These are phyloP conservation scores for Pterostichus madidus DNA, from an alignment of 2,888 invertebrate genomes.

Conservation along the genomic window DNA sequence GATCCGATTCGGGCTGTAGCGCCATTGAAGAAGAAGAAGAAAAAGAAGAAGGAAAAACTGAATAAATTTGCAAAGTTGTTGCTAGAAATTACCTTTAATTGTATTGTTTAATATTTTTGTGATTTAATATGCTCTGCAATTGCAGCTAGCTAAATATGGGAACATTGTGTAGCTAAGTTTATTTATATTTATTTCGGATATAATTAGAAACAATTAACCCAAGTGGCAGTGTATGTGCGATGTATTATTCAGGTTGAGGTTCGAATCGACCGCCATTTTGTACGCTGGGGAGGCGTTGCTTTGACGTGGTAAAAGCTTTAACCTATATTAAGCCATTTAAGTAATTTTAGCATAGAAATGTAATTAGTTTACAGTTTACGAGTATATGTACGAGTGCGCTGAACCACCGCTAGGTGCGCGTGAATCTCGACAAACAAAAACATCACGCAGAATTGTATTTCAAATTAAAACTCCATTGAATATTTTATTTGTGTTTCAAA, in stretches of 20 bases:
- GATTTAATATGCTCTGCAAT: no score
- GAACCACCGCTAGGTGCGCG: not conserved
- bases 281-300: slow-evolving; percentile 29
- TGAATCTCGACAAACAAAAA: not conserved
- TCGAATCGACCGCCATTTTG: not conserved
- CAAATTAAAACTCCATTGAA: no score
- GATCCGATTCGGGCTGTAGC: no score
- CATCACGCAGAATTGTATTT: not conserved
- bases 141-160: no score
- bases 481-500: no score
- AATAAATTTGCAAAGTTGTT: no score
- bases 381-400: not conserved
- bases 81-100: no score
- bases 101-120: no score
- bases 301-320: slow-evolving; percentile 36
- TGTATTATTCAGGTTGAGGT: slow-evolving; percentile 26
- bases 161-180: no score
- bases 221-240: slow-evolving; percentile 20
- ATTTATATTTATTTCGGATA: slow-evolving; percentile 14
- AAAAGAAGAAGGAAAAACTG: no score
- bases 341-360: slow-evolving; percentile 43
- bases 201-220: slow-evolving; percentile 30
- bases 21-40: no score
- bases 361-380: slow-evolving; percentile 31
- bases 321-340: slow-evolving; percentile 42